Base-by-base conservation (phyloP, 2,888 invertebrate species). In the Alitta virens region DNA sequence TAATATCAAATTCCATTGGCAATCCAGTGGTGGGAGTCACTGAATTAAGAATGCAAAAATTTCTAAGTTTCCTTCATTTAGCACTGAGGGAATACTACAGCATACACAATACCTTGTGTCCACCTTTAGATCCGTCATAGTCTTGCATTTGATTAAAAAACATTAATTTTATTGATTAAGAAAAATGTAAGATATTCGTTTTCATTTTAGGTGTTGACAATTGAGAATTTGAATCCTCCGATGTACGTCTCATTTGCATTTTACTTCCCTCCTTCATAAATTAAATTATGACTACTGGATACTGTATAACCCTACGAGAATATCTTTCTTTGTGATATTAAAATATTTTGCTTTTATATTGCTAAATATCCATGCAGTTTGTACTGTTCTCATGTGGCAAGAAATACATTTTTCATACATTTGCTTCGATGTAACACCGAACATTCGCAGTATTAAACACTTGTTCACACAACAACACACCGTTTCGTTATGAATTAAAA, bases 171-270 rank as follows among this genome's bases (percentile, higher is more conserved):
- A 12, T 26, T n/a, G 9, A 16, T 9, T 21, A 9, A 14, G 9
- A 9, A 21, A 7, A n/a, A 16, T 33, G 21, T 18, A 18, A n/a
- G 38, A 55, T 43, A 43, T 21, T 46, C 18, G 26, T 38, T 18
- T 52, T 38, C 23, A n/a, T 56, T 61, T 50, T 53, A 58, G 58
- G 52, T 43, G 2, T 38, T 59, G 2, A 42, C 38, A 2, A n/a
- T 63, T 27, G 49, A 55, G 25, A 33, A 54, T 12, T 25, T 53
- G 2, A 40, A 24, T 21, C 25, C 58, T 3, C 59, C 63, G 1
- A 18, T 63, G 12, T 59, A 63, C 43, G 55, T 63, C 33, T 58
- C 58, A 25, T 63, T 63, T 54, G 53, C 58, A 2, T n/a, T 63
- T n/a, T 49, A 56, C 40, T 63, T 63, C 24, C 63, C 63, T 1